Evolutionary conservation across 2,797 vertebrate species (phyloP), one percentile per base, ranked within the genome.

Genomic region (Sylvia borin): DNA sequence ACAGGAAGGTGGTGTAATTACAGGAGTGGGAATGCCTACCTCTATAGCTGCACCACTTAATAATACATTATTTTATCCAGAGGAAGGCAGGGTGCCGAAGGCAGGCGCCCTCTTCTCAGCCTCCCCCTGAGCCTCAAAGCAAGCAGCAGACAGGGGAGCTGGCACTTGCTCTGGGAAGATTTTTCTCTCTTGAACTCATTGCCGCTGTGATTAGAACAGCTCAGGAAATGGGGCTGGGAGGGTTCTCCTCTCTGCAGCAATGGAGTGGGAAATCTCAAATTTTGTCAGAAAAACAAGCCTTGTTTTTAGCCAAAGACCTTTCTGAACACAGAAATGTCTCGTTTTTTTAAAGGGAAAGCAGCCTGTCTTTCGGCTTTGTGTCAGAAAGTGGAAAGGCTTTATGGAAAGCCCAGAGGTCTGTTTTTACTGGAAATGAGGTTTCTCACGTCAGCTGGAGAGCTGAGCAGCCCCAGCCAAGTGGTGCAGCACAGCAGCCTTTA

Each of bases 91-190:
- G 93, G 94, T 79, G 88, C 93, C 0, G 70, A 65, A 84, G 70
- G 68, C 65, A 77, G 66, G 62, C 64, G 3, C 78, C 72, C 88
- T 82, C 53, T 76, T 92, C 84, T 76, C 74, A 70, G 77, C 80
- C 74, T 85, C 67, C 83, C 88, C 40, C 67, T 26, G 68, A 60
- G 86, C 66, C 96, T 76, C 10, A 1, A 74, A 85, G 75, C 0
- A 0, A 88, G 62, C 42, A 36, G 88, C 68, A 34, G 71, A 57
- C 47, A 53, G 67, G 86, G 88, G 93, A 95, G 91, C 94, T 96
- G 94, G 95, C 96, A 91, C 86, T 96, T 96, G 92, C 76, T 93
- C 92, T 97, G 94, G 93, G 95, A 95, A 96, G 96, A 97, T 96
- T 95, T 95, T 96, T 95, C 86, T 95, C 86, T 50, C 88, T 95